Evolutionary conservation across 2,888 invertebrate genomes (phyloP), one percentile per base, ranked within the genome.

Genomic region (Pycnomerus fuliginosus): DNA sequence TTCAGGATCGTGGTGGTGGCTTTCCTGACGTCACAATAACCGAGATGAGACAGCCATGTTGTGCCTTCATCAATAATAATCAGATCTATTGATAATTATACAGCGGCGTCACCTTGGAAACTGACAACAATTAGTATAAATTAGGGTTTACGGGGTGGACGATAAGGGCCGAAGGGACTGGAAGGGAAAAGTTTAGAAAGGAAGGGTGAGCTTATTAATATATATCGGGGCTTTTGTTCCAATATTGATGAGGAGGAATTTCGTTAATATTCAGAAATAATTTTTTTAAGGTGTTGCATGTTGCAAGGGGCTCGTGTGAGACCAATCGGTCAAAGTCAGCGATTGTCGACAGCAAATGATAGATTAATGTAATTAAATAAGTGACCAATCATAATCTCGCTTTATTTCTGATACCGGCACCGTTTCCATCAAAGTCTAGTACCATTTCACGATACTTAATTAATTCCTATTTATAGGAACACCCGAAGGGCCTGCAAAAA

Each of bases 121-220:
- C 70, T 67, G 68, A 69, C 71, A 69, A 71, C 69, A 69, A 71
- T 71, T 71, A 69, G 69, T 67, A 66, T 67, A 66, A 69, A 69
- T 69, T 68, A 68, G 65, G 62, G 64, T 60, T 55, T 44, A 50
- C 34, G 35, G 36, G 41, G 28, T 30, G 38, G 38, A 32, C 30
- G 51, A 22, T 24, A n/a, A 29, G 38, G 24, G 36, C 34, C 40
- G 35, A 20, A 28, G 10, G 37, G 32, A 41, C 48, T 58, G 22
- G 43, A 58, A 57, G 48, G 5, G 59, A 60, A 57, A 61, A 60
- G 57, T 58, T 61, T 55, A 49, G 56, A 56, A 58, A 55, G 56
- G 57, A 58, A 55, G 56, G 53, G 52, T 48, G 46, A 47, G 58
- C 60, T 64, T 65, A 62, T 64, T 64, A 61, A 63, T 64, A 64